Evolutionary conservation across 2,888 invertebrate genomes (phyloP).

Genomic region (Sarcophaga variegata): DNA sequence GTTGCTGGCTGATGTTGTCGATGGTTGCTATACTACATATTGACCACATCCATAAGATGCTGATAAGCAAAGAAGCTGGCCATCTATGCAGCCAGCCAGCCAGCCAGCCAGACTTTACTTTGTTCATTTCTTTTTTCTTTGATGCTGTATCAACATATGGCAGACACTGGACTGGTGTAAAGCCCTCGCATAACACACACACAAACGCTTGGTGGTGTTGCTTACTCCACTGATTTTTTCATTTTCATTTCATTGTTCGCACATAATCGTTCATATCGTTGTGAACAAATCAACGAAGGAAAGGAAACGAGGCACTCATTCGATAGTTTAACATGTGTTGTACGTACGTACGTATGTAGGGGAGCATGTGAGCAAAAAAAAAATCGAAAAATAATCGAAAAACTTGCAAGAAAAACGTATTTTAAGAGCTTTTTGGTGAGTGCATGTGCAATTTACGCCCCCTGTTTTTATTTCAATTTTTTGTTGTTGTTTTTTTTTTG

Average conservation of each 20-base stretch:
- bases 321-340: background rate
- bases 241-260: constrained; percentile 5
- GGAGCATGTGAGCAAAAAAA: background rate
- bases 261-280: constrained; percentile 46
- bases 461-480: constrained; percentile 24
- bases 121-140: background rate
- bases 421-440: background rate
- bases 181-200: no score
- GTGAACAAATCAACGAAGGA: background rate
- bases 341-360: background rate
- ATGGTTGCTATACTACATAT: background rate
- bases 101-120: background rate
- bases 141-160: constrained; percentile 53
- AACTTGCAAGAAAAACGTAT: no score
- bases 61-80: constrained; percentile 59
- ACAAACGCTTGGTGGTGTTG: no score
- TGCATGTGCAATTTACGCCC: constrained; percentile 56
- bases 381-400: no score
- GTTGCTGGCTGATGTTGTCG: constrained; percentile 18
- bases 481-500: no score
- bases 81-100: background rate
- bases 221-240: no score
- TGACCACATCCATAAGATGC: constrained; percentile 57
- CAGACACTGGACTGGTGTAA: constrained; percentile 10
- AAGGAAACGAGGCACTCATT: background rate